Evolutionary conservation across 1,140 invertebrate genomes (phyloP), one percentile per base, ranked within the genome.

Genomic region (Psilanteris sp.): DNA sequence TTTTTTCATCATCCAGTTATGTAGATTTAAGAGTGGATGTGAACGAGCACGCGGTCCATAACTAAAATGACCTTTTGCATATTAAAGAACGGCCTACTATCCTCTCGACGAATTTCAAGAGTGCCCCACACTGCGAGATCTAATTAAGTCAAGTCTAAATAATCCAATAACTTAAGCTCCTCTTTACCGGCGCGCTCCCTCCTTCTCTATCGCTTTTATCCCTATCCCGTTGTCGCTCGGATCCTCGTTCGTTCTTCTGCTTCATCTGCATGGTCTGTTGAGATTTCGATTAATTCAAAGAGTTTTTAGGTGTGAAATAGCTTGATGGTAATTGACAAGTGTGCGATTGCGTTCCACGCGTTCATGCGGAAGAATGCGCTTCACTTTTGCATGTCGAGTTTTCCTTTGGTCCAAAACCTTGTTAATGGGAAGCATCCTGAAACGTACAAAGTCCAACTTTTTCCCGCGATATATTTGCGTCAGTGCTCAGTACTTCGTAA

Each of bases 41-140:
- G 64, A 68, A 70, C 29, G 72, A 50, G 39, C 41, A 31, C 36
- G 50, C 24, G 61, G 52, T 67, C 61, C 73, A 46, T 71, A 71
- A 77, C 73, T 66, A 66, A 76, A 76, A 76, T 70, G 73, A 76
- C 64, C 66, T 70, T 76, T 76, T 70, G 66, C 64, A 76, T 76
- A 70, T 76, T 76, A 76, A 77, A 77, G 31, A 54, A 32, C 59
- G 52, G 66, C 73, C 50, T 77, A 66, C 73, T 54, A 66, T 70
- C 73, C 57, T 59, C 52, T 57, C 18, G 20, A 34, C 52, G 59
- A 66, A 52, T 67, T 71, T 57, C 24, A 37, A 31, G 44, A 52
- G 36, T 54, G 26, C 34, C 44, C 37, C 50, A 43, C 15, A 44
- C 52, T 39, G 18, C 48, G 57, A 44, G 74, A 62, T 77, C 73